Base-by-base conservation (phyloP, 2,888 invertebrate genomes). In the Siphonodentalium dalli region DNA sequence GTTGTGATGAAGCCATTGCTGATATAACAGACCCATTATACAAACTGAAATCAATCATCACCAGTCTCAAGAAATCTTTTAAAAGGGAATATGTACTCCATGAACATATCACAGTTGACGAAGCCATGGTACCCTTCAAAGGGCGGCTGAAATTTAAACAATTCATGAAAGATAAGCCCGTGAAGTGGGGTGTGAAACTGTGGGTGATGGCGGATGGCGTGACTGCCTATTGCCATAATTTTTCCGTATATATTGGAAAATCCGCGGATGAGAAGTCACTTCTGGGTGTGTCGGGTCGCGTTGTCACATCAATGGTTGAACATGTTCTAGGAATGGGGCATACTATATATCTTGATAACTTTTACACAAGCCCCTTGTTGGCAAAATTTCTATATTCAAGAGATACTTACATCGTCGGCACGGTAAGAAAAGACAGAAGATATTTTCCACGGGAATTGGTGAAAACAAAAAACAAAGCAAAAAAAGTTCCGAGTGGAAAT, bases 351-450 rank as follows among this genome's bases (percentile, higher is more conserved):
- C 23, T 24, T 13, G 45, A 51, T 21, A 46, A 45, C 29, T 35
- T 21, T 37, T 51, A 51, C 29, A 35, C 51, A 2, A 33, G 33
- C n/a, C 37, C 38, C 18, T 11, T 24, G 34, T 28, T 51, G 20
- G 44, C 20, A 13, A 31, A 51, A 18, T 37, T 26, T 37, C 26
- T 46, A 4, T 37, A 31, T 9, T 20, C 34, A n/a, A 44, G 37
- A n/a, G 23, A 43, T 13, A 51, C 51, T 23, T 24, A 24, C 34
- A 24, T 45, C 5, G 44, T 35, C 38, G 51, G 51, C 13, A 46
- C 51, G 3, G 37, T 46, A 5, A 7, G 46, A 4, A 15, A 35
- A n/a, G 27, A 24, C n/a, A 26, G 46, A n/a, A 38, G 20, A n/a
- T 23, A 20, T 24, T 35, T 31, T 24, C 46, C 34, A 37, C 21